These are phyloP conservation scores for Danionella cerebrum DNA, from an alignment of 2,113 vertebrate genomes.

Conservation along the genomic window DNA sequence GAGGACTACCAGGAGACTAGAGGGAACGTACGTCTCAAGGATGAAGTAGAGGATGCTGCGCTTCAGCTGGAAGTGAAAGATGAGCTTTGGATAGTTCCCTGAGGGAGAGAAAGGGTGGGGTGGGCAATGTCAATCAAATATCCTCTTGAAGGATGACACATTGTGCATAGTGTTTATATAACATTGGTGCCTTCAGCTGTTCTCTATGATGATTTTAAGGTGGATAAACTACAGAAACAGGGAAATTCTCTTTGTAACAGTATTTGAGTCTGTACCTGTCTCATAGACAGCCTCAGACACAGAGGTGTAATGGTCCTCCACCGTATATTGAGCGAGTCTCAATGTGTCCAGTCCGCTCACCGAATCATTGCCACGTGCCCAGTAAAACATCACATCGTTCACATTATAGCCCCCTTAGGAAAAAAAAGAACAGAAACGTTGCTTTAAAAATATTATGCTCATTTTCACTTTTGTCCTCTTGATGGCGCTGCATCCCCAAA, in stretches of 20 bases:
- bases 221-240: too few species aligned
- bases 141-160: too few species aligned
- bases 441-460: too few species aligned
- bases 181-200: too few species aligned
- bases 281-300: constrained; percentile 82
- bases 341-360: constrained; percentile 78
- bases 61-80: constrained; percentile 84
- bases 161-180: too few species aligned
- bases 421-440: background rate
- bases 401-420: constrained; percentile 81
- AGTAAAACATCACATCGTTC: constrained; percentile 85
- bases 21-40: constrained; percentile 83
- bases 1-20: constrained; percentile 80
- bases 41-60: constrained; percentile 87
- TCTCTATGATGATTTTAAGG: too few species aligned
- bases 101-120: background rate
- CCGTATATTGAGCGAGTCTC: constrained; percentile 78
- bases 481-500: too few species aligned
- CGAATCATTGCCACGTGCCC: constrained; percentile 85
- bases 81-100: constrained; percentile 77
- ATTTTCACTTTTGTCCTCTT: too few species aligned
- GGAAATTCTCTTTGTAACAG: background rate
- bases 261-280: constrained; percentile 62
- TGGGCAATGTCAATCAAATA: background rate
- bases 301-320: constrained; percentile 84